Evolutionary conservation across 2,797 vertebrate genomes (phyloP).

Genomic region (Trematomus bernacchii): DNA sequence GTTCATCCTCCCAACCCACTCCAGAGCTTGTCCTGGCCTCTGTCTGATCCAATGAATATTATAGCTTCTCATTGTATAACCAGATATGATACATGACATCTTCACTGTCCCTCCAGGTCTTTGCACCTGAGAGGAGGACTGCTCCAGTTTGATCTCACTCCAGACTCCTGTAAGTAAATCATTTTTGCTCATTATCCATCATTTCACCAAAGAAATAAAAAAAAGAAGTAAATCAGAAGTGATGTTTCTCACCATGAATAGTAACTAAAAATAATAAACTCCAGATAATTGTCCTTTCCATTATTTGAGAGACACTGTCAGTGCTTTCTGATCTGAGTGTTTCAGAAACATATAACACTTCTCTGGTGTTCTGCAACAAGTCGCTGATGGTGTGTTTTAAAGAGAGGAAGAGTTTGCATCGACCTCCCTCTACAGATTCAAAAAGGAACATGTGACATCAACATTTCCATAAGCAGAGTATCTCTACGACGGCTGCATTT

Average conservation of each 20-base stretch:
- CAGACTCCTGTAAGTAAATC: too few relatives aligned
- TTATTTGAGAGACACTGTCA: neutral
- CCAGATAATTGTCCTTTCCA: neutral
- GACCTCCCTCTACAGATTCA: conserved; percentile 10
- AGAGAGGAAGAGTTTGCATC: conserved; percentile 23
- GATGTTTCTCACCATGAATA: too few relatives aligned
- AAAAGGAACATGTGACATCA: too few relatives aligned
- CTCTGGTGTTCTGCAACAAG: neutral
- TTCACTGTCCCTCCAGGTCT: conserved; percentile 34
- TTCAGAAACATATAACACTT: neutral
- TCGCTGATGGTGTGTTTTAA: conserved; percentile 4
- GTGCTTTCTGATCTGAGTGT: neutral
- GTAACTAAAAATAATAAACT: conserved; percentile 13
- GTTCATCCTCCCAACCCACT: conserved; percentile 1
- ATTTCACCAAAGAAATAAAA: too few relatives aligned
- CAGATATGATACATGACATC: conserved; percentile 40
- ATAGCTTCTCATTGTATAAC: neutral
- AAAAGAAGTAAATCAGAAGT: too few relatives aligned
- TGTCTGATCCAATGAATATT: neutral
- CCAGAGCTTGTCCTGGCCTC: conserved; percentile 5
- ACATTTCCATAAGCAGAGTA: too few relatives aligned
- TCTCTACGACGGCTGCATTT: too few relatives aligned
- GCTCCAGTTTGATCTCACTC: too few relatives aligned
- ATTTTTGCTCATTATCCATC: too few relatives aligned
- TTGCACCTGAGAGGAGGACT: too few relatives aligned